Percentiles rank a stretch among this genome's conserved stretches.
These are phyloP conservation scores for Catalaphyllia jardinei DNA, from an alignment of 64 coral and sea anemone species.

Conservation along the genomic window DNA sequence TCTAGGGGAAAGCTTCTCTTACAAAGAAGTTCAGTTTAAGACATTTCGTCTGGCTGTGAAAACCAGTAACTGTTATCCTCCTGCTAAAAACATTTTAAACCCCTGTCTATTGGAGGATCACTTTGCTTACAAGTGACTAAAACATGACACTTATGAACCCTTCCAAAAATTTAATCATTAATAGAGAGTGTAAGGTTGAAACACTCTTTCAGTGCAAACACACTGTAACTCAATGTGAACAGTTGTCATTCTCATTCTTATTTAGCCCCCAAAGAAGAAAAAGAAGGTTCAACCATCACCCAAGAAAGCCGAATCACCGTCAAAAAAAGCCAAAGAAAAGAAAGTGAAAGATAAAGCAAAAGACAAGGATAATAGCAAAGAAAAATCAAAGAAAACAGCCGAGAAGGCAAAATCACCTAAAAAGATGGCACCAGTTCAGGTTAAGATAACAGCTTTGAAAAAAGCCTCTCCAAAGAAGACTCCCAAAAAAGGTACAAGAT, in stretches of 20 bases:
- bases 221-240: background rate
- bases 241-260: background rate
- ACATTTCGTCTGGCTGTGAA: too few relatives aligned
- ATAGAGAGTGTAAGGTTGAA: too few relatives aligned
- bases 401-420: slow-evolving; percentile 54
- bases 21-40: too few relatives aligned
- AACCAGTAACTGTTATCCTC: too few relatives aligned
- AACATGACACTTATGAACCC: too few relatives aligned
- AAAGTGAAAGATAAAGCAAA: slow-evolving; percentile 62
- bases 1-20: too few relatives aligned
- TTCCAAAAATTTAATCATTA: too few relatives aligned
- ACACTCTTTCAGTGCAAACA: too few relatives aligned
- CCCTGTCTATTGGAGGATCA: too few relatives aligned
- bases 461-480: slow-evolving; percentile 71
- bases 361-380: slow-evolving; percentile 52
- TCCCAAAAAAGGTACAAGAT: slow-evolving; percentile 75
- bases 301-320: slow-evolving; percentile 53
- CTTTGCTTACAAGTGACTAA: too few relatives aligned
- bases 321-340: slow-evolving; percentile 53
- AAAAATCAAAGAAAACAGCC: slow-evolving; percentile 28
- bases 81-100: too few relatives aligned
- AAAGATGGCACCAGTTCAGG: slow-evolving; percentile 78
- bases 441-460: slow-evolving; percentile 92
- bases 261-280: slow-evolving; percentile 90
- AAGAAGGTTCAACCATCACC: slow-evolving; percentile 61